phyloP scores from a whole-genome alignment of 2,797 vertebrate genomes.

The Zalophus californianus region DNA sequence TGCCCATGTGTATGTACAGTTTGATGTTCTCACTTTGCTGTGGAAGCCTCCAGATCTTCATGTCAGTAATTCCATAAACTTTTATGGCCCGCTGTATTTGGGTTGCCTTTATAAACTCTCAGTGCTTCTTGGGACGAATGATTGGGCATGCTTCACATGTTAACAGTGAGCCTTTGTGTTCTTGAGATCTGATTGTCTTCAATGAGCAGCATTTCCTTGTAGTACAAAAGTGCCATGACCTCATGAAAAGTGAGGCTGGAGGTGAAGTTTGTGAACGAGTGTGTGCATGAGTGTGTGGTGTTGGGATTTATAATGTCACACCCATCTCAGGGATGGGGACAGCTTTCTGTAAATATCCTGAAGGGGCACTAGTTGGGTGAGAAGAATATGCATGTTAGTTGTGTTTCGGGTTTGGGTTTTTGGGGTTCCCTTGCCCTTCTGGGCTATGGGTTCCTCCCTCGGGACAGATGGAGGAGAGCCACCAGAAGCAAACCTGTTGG shows the following conservation, averaged over 20 bases:
- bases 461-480: background rate
- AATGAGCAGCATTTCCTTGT: background rate
- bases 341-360: background rate
- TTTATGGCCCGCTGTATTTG: background rate
- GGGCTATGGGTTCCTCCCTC: background rate
- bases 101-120: background rate
- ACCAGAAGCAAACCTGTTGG: background rate
- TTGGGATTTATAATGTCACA: background rate
- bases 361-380: background rate
- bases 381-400: background rate
- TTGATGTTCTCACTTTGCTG: background rate
- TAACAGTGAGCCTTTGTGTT: background rate
- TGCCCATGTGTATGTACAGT: too few species aligned
- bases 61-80: background rate
- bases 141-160: background rate
- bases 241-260: background rate
- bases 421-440: background rate
- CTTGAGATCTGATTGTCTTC: background rate
- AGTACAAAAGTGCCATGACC: background rate
- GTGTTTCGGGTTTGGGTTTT: background rate
- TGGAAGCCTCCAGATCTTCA: background rate
- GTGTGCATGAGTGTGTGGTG: fast-evolving
- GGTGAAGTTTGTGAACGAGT: background rate
- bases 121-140: background rate
- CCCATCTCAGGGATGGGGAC: background rate